Evolutionary conservation across 2,113 vertebrate genomes (phyloP), one percentile per base, ranked within the genome.

Genomic region (Neolamprologus caudopunctatus): DNA sequence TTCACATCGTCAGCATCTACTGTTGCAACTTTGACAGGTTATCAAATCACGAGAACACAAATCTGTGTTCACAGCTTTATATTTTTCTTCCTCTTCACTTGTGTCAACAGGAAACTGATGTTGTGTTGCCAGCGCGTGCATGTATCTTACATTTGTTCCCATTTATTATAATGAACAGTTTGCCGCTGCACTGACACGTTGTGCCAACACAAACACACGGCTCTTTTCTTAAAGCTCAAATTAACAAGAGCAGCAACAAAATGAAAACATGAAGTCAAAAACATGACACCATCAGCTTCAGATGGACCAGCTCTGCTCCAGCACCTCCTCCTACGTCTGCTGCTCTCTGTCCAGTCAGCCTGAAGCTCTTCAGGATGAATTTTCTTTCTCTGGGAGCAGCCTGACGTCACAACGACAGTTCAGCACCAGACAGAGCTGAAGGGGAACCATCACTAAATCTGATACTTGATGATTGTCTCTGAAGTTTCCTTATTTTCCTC

Each of bases 261-360:
- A 75, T 31, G 26, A 78, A 78, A 78, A 47, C 9, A 7, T 11
- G 26, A 28, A 17, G 3, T 13, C 40, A 45, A 71, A 40, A 68
- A n/a, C n/a, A 16, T 0, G 13, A 14, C 35, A 73, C 13, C 21
- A 6, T 45, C 21, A 42, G n/a, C n/a, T 24, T 42, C 1, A 1
- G n/a, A 16, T 4, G 35, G 66, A 42, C 66, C 42, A 0, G 42
- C 42, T 13, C 42, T 45, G 33, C 40, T 47, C 21, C 37, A 73
- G 2, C 66, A 0, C 66, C 40, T 2, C 21, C 66, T 4, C 37
- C 8, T 9, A 3, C 14, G 10, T 19, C 68, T 73, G 68, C 7
- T 73, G 37, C 40, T 73, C 63, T 71, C 1, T 24, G 21, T 71
- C 13, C 2, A 10, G 13, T 73, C 42, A 6, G 45, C 73, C 26